These are phyloP conservation scores for Drosophila leonis DNA, from an alignment of 2,888 invertebrate genomes.

Conservation along the genomic window DNA sequence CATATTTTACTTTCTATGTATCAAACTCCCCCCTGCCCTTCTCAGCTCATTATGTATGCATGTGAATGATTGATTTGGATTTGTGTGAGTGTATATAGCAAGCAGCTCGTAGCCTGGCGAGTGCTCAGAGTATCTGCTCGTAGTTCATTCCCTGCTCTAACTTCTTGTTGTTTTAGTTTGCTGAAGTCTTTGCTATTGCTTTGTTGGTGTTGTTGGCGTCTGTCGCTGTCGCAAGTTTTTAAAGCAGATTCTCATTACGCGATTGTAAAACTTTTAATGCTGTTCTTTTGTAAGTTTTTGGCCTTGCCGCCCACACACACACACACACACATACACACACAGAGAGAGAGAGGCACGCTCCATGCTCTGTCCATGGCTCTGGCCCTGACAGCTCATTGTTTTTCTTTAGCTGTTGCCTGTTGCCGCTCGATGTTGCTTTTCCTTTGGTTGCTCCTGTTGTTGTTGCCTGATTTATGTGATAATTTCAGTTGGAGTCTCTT, in stretches of 20 bases:
- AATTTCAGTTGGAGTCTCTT: conserved; percentile 64
- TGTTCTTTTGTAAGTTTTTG: conserved; percentile 76
- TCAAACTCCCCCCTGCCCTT: fast-evolving
- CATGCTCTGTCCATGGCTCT: conserved; percentile 2
- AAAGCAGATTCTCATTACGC: conserved; percentile 82
- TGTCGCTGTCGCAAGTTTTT: conserved; percentile 74
- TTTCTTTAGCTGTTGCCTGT: conserved; percentile 50
- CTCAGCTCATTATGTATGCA: neutral
- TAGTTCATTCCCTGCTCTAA: conserved; percentile 2
- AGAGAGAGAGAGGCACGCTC: neutral
- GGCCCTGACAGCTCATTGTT: conserved; percentile 58
- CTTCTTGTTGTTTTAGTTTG: conserved; percentile 32
- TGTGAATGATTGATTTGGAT: conserved; percentile 7
- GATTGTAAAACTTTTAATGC: conserved; percentile 81
- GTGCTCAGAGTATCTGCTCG: neutral
- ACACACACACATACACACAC: neutral
- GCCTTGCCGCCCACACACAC: conserved; percentile 43
- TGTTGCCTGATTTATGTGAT: conserved; percentile 75
- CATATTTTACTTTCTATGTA: neutral
- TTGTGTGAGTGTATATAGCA: neutral
- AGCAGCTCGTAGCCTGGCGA: neutral
- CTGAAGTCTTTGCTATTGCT: conserved; percentile 18
- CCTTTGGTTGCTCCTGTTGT: conserved; percentile 36
- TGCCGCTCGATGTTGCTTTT: conserved; percentile 42
- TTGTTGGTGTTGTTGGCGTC: conserved; percentile 50